A percentile compares a stretch with the other conserved stretches of the same genome.
Evolutionary conservation across 2,888 invertebrate species (phyloP).

Genomic region (Thymelicus acteon): DNA sequence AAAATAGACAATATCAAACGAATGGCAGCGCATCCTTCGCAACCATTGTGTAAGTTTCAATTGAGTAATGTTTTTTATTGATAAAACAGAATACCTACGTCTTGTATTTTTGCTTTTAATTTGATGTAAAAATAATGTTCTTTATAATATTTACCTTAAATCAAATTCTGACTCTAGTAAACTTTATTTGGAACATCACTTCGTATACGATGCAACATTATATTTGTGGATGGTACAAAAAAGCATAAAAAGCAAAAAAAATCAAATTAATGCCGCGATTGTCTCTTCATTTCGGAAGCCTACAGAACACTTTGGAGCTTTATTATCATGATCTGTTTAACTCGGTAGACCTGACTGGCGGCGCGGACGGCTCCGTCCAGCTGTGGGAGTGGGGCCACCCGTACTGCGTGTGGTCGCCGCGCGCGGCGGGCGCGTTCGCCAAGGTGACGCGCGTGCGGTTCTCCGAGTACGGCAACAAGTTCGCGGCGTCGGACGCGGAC

Average conservation of each 20-base stretch:
- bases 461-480: constrained; percentile 98
- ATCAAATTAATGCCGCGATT: too few species aligned
- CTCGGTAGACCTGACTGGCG: constrained; percentile 93
- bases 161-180: too few species aligned
- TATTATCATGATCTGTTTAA: not conserved
- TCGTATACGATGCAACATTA: too few species aligned
- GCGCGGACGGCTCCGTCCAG: constrained; percentile 97
- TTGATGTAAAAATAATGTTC: too few species aligned
- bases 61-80: not conserved
- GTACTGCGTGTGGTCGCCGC: constrained; percentile 94
- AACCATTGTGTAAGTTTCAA: constrained; percentile 95
- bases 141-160: too few species aligned
- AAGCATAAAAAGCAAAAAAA: too few species aligned
- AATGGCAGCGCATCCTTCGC: constrained; percentile 97
- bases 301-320: not conserved
- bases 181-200: too few species aligned
- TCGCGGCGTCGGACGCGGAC: constrained; percentile 99
- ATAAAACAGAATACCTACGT: too few species aligned
- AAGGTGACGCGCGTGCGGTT: constrained; percentile 98
- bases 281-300: too few species aligned
- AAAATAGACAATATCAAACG: constrained; percentile 97
- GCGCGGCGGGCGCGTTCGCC: constrained; percentile 97
- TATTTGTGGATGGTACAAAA: too few species aligned
- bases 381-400: constrained; percentile 99
- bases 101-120: too few species aligned